Evolutionary conservation across 2,797 vertebrate genomes (phyloP), one percentile per base, ranked within the genome.

Genomic region (Somateria mollissima): DNA sequence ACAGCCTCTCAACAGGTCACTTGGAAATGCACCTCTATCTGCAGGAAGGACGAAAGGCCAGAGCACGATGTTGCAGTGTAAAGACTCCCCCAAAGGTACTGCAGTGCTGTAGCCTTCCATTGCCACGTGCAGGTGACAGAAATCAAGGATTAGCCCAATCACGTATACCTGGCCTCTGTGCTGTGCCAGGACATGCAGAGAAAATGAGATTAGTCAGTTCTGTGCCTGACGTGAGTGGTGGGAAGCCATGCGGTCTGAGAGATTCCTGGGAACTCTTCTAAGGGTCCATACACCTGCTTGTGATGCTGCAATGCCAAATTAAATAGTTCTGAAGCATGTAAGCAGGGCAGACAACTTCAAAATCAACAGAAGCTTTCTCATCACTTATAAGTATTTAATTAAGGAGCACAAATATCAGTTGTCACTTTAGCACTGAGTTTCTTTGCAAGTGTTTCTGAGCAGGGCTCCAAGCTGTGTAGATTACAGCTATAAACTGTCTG

Each of bases 91-190:
- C 4, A 36, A 62, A 28, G 49, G 43, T 45, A 58, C 32, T 20
- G n/a, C 43, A 45, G 67, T 8, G 81, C 62, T 22, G 30, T 8
- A 83, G 78, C n/a, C 43, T 34, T 54, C 27, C 1, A 0, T 13
- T 30, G 13, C 24, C 18, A 4, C 5, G 10, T 0, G 4, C 25
- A 61, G 64, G 39, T 72, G 51, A 39, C 34, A 66, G n/a, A 45
- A 10, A 9, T 2, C 15, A 11, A 0, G 22, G 56, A 28, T 67
- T 5, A 70, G 19, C 32, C 61, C 54, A 20, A 0, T 5, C 0
- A 0, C 11, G 8, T 34, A 11, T 21, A 57, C 28, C 34, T 78
- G 37, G 28, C 11, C 7, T 8, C 4, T 10, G 76, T 25, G 32
- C 47, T 43, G 11, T 2, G 10, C 4, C 2, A 37, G 60, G 62